Conservation (phyloP, 2,888 invertebrate species). For the Drosophila meridionalis region DNA sequence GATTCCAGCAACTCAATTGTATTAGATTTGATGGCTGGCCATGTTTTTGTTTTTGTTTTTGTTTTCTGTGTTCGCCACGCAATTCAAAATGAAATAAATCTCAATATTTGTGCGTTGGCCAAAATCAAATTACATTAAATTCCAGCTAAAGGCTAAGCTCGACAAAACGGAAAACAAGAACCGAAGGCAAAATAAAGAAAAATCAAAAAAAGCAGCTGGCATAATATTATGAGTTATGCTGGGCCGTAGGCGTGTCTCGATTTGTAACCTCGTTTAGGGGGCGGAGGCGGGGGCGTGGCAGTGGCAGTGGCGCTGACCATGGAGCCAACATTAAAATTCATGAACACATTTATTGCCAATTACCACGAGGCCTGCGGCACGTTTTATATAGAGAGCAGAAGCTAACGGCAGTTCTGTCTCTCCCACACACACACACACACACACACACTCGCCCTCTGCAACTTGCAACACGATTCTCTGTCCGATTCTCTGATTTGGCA, state of each 20-base stretch:
- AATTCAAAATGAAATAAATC: conserved; percentile 78
- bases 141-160: conserved; percentile 50
- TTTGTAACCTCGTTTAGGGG: conserved; percentile 39
- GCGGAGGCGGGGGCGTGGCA: conserved; percentile 15
- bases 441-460: conserved; percentile 8
- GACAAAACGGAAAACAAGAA: conserved; percentile 5
- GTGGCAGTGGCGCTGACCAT: conserved; percentile 56
- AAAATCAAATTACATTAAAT: conserved; percentile 79
- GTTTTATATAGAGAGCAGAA: conserved; percentile 60
- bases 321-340: conserved; percentile 78
- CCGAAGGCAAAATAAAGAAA: conserved; percentile 3
- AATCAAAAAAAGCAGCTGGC: conserved; percentile 63
- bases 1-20: conserved; percentile 55
- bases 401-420: conserved; percentile 18
- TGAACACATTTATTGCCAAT: conserved; percentile 83
- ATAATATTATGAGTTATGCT: conserved; percentile 73
- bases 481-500: conserved; percentile 54
- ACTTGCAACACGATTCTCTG: conserved; percentile 23
- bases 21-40: conserved; percentile 57
- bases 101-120: conserved; percentile 63
- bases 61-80: conserved; percentile 29
- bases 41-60: conserved; percentile 39
- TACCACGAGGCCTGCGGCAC: conserved; percentile 73
- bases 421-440: neutral
- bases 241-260: conserved; percentile 27